These are phyloP conservation scores for Iselma pallidipennis DNA, from an alignment of 2,888 invertebrate genomes.

Conservation along the genomic window DNA sequence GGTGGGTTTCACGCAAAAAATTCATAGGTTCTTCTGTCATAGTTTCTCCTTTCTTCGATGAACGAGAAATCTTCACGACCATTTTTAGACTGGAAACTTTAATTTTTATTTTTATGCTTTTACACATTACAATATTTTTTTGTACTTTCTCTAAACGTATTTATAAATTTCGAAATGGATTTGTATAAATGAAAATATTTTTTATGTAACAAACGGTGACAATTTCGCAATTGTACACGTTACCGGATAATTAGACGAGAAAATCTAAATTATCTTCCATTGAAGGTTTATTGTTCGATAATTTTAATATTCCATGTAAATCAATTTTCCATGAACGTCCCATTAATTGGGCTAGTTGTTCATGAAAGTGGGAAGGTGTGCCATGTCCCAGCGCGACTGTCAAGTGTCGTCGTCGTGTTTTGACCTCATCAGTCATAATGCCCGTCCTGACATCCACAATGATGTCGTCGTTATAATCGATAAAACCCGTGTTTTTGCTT, in stretches of 20 bases:
- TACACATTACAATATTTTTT: not conserved
- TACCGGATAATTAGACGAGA: too few relatives aligned
- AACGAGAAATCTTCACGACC: too few relatives aligned
- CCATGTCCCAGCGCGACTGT: constrained; percentile 42
- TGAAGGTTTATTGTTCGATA: too few relatives aligned
- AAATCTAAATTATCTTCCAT: too few relatives aligned
- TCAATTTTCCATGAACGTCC: not conserved
- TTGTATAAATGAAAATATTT: too few relatives aligned
- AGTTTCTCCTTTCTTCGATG: too few relatives aligned
- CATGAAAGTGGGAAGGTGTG: constrained; percentile 36
- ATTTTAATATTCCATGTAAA: too few relatives aligned
- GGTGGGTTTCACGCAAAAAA: too few relatives aligned
- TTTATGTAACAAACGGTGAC: too few relatives aligned
- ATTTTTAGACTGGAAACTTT: too few relatives aligned
- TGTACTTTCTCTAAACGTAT: not conserved
- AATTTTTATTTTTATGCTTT: not conserved
- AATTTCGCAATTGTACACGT: too few relatives aligned
- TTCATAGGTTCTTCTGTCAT: too few relatives aligned
- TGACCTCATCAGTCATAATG: constrained; percentile 49
- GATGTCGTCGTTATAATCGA: constrained; percentile 40
- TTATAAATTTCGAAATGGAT: not conserved
- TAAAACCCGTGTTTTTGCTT: constrained; percentile 31
- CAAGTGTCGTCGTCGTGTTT: constrained; percentile 40
- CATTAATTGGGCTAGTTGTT: constrained; percentile 37
- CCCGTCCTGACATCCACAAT: constrained; percentile 36